These are phyloP conservation scores for Euborellia annulipes DNA, from an alignment of 1,140 invertebrate genomes.

Conservation along the genomic window DNA sequence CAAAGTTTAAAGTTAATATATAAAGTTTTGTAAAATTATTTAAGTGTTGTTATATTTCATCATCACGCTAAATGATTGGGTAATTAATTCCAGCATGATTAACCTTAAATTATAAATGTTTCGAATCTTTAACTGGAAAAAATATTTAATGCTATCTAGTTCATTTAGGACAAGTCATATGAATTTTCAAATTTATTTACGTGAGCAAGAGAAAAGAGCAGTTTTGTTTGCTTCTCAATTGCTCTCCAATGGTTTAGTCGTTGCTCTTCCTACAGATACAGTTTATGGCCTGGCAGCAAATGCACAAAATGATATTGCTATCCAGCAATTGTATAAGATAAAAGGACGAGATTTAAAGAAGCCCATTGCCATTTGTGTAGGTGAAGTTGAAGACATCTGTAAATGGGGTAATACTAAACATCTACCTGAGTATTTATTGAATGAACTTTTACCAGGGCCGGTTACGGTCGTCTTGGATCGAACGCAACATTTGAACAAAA, in stretches of 20 bases:
- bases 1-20: too few relatives aligned
- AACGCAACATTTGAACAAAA: constrained; percentile 49
- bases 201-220: not conserved
- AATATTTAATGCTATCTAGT: too few relatives aligned
- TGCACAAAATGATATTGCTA: constrained; percentile 55
- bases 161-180: too few relatives aligned
- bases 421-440: constrained; percentile 48
- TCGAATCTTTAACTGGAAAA: too few relatives aligned
- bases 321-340: constrained; percentile 65
- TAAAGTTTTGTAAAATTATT: too few relatives aligned
- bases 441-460: constrained; percentile 74
- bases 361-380: constrained; percentile 81
- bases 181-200: too few relatives aligned
- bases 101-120: too few relatives aligned
- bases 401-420: constrained; percentile 63
- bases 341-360: constrained; percentile 74
- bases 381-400: constrained; percentile 45
- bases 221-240: constrained; percentile 33
- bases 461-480: constrained; percentile 79
- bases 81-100: too few relatives aligned
- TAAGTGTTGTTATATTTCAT: too few relatives aligned
- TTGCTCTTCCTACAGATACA: constrained; percentile 90
- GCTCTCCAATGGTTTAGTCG: constrained; percentile 42
- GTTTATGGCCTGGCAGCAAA: constrained; percentile 85
- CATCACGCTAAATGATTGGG: too few relatives aligned